A percentile compares a stretch with the other conserved stretches of the same genome.
Conservation (phyloP, 2,113 vertebrate genomes). For the Apeltes quadracus region DNA sequence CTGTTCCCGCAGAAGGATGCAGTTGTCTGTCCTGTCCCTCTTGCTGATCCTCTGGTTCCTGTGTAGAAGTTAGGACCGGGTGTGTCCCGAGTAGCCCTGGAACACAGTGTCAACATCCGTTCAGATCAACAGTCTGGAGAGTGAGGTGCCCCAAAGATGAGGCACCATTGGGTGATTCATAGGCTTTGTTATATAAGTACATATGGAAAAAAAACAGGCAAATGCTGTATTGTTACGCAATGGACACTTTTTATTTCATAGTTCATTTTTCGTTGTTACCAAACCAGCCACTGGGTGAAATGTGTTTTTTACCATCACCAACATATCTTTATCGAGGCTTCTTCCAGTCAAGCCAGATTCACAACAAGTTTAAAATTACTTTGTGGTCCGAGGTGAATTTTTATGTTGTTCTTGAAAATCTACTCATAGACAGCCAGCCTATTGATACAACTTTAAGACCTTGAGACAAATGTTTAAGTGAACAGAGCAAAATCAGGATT, state of each 20-base stretch:
- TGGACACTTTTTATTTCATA: background rate
- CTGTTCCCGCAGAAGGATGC: slow-evolving; percentile 16
- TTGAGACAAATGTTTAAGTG: background rate
- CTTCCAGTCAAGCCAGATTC: too few species aligned
- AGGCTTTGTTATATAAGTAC: slow-evolving; percentile 3
- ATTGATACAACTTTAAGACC: background rate
- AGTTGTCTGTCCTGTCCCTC: background rate
- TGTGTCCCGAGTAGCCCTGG: slow-evolving; percentile 55
- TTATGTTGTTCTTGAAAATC: too few species aligned
- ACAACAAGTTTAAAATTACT: background rate
- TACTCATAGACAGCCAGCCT: background rate
- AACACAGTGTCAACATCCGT: slow-evolving; percentile 59
- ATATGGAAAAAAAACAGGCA: slow-evolving; percentile 8
- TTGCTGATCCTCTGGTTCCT: slow-evolving; percentile 38
- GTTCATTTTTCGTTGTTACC: background rate
- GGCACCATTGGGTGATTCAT: slow-evolving; percentile 37
- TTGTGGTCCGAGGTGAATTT: background rate
- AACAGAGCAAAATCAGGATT: background rate
- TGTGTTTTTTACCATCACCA: background rate
- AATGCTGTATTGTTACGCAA: slow-evolving; percentile 11
- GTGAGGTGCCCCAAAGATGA: slow-evolving; percentile 14
- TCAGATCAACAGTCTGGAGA: slow-evolving; percentile 36
- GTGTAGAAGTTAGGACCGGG: slow-evolving; percentile 48
- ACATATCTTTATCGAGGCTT: background rate
- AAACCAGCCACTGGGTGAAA: background rate